phyloP scores from a whole-genome alignment of 2,797 vertebrate genomes.

The Macropodus opercularis region DNA sequence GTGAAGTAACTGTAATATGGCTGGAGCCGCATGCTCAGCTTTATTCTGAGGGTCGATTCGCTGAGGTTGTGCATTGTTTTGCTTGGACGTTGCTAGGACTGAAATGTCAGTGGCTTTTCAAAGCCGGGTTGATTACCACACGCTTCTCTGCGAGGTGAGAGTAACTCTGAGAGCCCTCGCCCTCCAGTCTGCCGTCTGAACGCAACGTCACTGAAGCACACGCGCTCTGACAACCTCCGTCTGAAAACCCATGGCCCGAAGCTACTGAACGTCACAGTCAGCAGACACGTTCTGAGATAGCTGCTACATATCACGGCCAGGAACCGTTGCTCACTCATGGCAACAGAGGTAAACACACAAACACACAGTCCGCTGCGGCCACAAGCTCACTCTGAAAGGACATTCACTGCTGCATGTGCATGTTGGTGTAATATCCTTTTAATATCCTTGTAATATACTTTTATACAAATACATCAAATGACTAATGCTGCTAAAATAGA shows the following conservation, averaged over 20 bases:
- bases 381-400: background rate
- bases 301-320: conserved; percentile 67
- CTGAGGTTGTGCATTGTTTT: conserved; percentile 50
- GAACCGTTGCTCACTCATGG: conserved; percentile 66
- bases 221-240: too few species aligned
- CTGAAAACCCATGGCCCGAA: conserved; percentile 14
- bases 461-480: background rate
- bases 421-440: too few species aligned
- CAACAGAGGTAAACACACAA: conserved; percentile 72
- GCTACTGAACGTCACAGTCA: conserved; percentile 37
- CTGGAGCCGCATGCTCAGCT: too few species aligned
- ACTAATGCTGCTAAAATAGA: background rate
- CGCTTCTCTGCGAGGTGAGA: conserved; percentile 38
- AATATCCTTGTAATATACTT: too few species aligned
- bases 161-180: conserved; percentile 50
- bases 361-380: conserved; percentile 40
- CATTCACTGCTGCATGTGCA: background rate
- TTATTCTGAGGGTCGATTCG: background rate
- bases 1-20: too few species aligned
- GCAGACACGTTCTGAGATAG: conserved; percentile 64
- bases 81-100: conserved; percentile 58
- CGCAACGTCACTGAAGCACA: too few species aligned
- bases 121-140: conserved; percentile 18
- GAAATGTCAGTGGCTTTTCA: conserved; percentile 32
- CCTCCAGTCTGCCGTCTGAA: conserved; percentile 43